Evolutionary conservation across 2,797 vertebrate species (phyloP).

Genomic region (Silurus aristotelis): DNA sequence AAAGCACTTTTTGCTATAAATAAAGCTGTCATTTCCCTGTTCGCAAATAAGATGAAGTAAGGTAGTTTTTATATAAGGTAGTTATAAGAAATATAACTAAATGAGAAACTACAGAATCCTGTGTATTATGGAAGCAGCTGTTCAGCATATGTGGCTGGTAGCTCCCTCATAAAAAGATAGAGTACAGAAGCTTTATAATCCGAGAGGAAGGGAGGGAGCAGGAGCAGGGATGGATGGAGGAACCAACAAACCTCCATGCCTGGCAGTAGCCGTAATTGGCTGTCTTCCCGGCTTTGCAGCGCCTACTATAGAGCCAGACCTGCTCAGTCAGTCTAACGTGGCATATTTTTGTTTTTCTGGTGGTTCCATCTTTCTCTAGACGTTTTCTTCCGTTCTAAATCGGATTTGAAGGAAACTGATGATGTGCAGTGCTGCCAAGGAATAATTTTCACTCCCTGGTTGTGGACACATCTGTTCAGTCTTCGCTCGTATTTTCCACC

Average conservation of each 20-base stretch:
- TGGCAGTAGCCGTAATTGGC: slow-evolving; percentile 23
- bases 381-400: not conserved
- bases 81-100: slow-evolving; percentile 1
- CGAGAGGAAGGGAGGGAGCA: not conserved
- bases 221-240: slow-evolving; percentile 9
- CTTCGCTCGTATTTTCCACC: not conserved
- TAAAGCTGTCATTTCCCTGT: slow-evolving; percentile 36
- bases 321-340: slow-evolving; percentile 33
- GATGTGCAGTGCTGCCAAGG: not conserved
- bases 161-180: slow-evolving; percentile 41
- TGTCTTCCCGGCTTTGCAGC: slow-evolving; percentile 31
- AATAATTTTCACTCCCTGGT: slow-evolving; percentile 9
- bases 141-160: slow-evolving; percentile 53
- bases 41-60: slow-evolving; percentile 42
- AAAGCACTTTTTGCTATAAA: not conserved
- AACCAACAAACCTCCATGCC: slow-evolving; percentile 28
- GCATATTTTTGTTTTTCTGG: slow-evolving; percentile 20
- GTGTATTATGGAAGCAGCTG: slow-evolving; percentile 49
- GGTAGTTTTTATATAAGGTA: not conserved
- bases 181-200: slow-evolving; percentile 28
- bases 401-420: not conserved
- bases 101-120: slow-evolving; percentile 42
- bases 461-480: slow-evolving; percentile 13
- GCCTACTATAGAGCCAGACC: slow-evolving; percentile 15
- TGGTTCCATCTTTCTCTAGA: not conserved